A percentile compares a stretch with the other conserved stretches of the same genome.
Conservation (phyloP, 1,140 invertebrate species). For the Octopus bimaculoides region DNA sequence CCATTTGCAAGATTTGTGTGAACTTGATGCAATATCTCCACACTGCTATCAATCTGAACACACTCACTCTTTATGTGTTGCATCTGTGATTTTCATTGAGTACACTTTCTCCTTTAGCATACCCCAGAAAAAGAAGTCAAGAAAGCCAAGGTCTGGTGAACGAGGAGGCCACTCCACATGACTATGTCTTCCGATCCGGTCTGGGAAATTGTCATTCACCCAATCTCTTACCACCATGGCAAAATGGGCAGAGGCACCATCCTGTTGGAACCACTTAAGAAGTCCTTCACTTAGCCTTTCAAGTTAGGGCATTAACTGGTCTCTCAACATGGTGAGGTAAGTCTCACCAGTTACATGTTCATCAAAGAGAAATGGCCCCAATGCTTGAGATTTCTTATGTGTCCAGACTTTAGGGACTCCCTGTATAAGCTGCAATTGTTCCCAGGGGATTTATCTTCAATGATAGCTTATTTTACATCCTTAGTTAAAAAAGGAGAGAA, state of each 20-base stretch:
- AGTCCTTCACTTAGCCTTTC: slow-evolving; percentile 1
- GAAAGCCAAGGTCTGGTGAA: not conserved
- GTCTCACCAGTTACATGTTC: too few relatives aligned
- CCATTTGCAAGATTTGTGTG: too few relatives aligned
- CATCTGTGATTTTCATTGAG: not conserved
- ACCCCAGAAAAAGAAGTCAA: slow-evolving; percentile 6
- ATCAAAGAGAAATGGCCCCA: too few relatives aligned
- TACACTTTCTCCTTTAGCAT: not conserved
- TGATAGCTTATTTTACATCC: too few relatives aligned
- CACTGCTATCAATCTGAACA: too few relatives aligned
- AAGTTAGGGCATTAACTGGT: not conserved
- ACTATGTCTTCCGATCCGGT: not conserved
- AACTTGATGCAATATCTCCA: too few relatives aligned
- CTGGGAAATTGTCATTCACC: not conserved
- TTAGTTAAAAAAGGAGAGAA: too few relatives aligned
- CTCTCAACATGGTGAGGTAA: not conserved
- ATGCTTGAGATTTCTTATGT: too few relatives aligned
- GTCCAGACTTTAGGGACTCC: too few relatives aligned
- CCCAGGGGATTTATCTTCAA: too few relatives aligned
- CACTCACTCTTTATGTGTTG: too few relatives aligned
- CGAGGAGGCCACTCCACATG: not conserved
- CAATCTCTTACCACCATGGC: slow-evolving; percentile 5
- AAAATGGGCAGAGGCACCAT: slow-evolving; percentile 3
- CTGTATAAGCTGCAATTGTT: too few relatives aligned
- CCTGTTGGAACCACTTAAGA: slow-evolving; percentile 2